Conservation (phyloP, 37 sponge, comb jelly and placozoan species). For the Trichoplax adhaerens region DNA sequence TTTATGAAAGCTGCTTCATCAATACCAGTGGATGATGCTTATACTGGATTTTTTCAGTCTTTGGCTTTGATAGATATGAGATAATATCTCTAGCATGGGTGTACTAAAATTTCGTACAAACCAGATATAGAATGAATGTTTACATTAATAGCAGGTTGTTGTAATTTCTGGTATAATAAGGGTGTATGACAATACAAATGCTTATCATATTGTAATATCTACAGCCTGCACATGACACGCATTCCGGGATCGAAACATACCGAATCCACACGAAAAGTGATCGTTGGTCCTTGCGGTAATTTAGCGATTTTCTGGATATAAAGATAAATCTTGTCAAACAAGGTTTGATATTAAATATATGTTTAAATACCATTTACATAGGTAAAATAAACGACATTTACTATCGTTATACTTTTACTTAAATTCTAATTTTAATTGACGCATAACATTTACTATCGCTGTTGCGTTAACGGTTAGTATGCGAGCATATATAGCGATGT, state of each 20-base stretch:
- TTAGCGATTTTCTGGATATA: slow-evolving; percentile 15
- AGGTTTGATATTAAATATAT: neutral
- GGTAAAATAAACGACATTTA: neutral
- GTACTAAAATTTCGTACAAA: slow-evolving; percentile 20
- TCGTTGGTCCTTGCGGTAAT: slow-evolving; percentile 68
- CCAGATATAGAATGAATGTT: too few species aligned
- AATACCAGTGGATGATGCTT: slow-evolving; percentile 37
- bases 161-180: too few species aligned
- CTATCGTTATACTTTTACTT: too few species aligned
- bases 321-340: neutral
- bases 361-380: neutral
- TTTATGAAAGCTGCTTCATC: too few species aligned
- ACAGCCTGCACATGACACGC: too few species aligned
- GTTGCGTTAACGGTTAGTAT: too few species aligned
- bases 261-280: slow-evolving; percentile 51
- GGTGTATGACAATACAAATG: too few species aligned
- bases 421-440: too few species aligned
- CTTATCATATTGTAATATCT: too few species aligned
- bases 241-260: slow-evolving; percentile 4
- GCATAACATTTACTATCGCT: too few species aligned
- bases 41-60: slow-evolving; percentile 14
- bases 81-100: slow-evolving; percentile 31
- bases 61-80: slow-evolving; percentile 29
- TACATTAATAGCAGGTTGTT: too few species aligned
- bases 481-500: too few species aligned